Base-by-base conservation (phyloP, 1,140 invertebrate genomes). In the Theocolax elegans region DNA sequence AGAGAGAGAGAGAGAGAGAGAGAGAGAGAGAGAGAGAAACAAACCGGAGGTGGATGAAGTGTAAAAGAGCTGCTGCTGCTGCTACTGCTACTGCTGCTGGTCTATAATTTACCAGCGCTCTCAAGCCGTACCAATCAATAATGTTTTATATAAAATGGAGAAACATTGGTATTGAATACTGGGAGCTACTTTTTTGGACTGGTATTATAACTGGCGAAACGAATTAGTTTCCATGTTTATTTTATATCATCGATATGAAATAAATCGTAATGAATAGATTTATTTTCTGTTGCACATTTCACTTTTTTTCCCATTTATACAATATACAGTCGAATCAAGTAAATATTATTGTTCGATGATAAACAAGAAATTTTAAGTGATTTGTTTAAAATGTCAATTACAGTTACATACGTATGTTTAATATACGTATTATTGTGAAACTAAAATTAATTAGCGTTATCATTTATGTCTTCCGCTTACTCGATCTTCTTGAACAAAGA, bases 111-210 rank as follows among this genome's bases (percentile, higher is more conserved):
- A 64, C 75, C 73, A 73, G 68, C 77, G 79, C 80, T 78, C 75
- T 77, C 78, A 74, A 71, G 21, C 1, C 46, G 19, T 76, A 2
- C 76, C 78, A 81, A 83, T 82, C 81, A 83, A 83, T 83, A 83
- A 81, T 81, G 77, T 79, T 81, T 81, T 83, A 75, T 76, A 79
- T 74, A 31, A 64, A 40, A 64, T 53, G 48, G 29, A 40, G 35
- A 38, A 64, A 64, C 31, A 15, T 25, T 10, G 49, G 12, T 40
- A 42, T 58, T 25, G 0, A 42, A 25, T 42, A 3, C 0, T 35
- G 31, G 10, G 10, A 10, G 31, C 4, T 35, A 10, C 31, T 35
- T 35, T 35, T 40, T 58, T 40, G 0, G 17, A 23, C 17, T 23
- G 23, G 40, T 58, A 42, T 12, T 35, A 6, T 4, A 35, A 35